Conservation (phyloP, 2,113 vertebrate species). For the Phycodurus eques region DNA sequence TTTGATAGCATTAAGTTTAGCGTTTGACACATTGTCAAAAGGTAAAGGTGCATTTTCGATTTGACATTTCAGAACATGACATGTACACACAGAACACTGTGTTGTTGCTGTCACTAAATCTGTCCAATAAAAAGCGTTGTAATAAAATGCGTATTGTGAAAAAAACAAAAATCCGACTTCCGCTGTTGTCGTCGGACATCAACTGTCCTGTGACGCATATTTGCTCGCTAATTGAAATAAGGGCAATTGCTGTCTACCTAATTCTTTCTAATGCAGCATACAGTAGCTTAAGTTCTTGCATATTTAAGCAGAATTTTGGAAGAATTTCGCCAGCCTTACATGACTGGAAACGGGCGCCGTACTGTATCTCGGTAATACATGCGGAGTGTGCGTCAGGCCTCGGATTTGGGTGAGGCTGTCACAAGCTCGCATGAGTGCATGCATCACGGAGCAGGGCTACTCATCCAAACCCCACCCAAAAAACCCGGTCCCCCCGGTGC, state of each 20-base stretch:
- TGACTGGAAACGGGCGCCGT: conserved; percentile 32
- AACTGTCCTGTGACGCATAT: neutral
- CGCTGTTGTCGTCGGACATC: neutral
- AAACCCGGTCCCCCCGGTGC: conserved; percentile 73
- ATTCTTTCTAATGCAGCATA: neutral
- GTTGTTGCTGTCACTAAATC: no score
- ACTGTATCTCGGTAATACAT: conserved; percentile 64
- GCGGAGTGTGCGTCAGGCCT: conserved; percentile 63
- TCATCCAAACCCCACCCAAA: conserved; percentile 75
- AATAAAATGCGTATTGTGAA: neutral
- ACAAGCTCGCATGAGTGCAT: conserved; percentile 77
- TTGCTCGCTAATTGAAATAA: conserved; percentile 2
- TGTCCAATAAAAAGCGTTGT: neutral
- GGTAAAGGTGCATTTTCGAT: neutral
- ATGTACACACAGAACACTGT: neutral
- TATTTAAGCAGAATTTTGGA: conserved; percentile 7
- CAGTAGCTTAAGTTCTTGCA: conserved; percentile 13
- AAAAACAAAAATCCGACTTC: neutral
- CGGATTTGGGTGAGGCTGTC: conserved; percentile 75
- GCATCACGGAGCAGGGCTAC: conserved; percentile 78
- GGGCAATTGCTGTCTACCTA: neutral
- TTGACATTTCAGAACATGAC: neutral
- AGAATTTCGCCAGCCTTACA: conserved; percentile 26
- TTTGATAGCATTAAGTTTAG: no score
- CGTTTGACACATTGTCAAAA: no score